These are phyloP conservation scores for Thomomys bottae DNA, from an alignment of 2,113 vertebrate species.

Conservation along the genomic window DNA sequence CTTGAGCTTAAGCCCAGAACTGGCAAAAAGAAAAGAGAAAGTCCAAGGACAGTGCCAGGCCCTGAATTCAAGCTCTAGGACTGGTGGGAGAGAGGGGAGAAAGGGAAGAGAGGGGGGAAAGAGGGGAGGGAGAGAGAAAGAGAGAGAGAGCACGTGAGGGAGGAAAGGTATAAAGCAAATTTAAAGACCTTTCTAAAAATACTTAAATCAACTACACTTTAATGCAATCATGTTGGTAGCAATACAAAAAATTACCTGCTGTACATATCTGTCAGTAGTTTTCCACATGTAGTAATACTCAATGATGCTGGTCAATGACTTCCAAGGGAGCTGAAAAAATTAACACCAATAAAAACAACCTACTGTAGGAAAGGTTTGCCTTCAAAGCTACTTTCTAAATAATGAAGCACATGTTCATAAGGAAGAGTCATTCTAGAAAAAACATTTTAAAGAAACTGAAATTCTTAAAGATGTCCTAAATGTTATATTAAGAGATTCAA, in stretches of 20 bases:
- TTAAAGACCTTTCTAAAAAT: conserved; percentile 4
- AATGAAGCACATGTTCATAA: conserved; percentile 1
- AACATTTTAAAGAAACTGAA: conserved; percentile 4
- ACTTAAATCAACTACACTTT: not conserved
- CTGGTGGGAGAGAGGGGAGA: too few relatives aligned
- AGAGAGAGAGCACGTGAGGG: too few relatives aligned
- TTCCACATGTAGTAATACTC: conserved; percentile 99
- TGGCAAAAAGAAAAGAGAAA: too few relatives aligned
- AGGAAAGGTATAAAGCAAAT: conserved; percentile 30
- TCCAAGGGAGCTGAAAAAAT: conserved; percentile 95
- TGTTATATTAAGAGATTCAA: not conserved
- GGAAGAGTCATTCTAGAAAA: conserved; percentile 26
- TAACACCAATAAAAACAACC: conserved; percentile 61
- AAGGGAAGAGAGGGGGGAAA: too few relatives aligned
- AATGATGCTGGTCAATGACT: conserved; percentile 98
- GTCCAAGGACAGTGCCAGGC: too few relatives aligned
- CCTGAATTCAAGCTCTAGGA: too few relatives aligned
- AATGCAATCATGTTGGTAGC: not conserved
- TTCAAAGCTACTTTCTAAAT: conserved; percentile 41
- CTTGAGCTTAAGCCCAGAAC: too few relatives aligned
- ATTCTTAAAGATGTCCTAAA: conserved; percentile 41
- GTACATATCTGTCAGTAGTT: conserved; percentile 99
- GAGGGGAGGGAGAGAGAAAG: too few relatives aligned
- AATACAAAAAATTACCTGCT: conserved; percentile 91
- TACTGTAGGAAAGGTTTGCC: not conserved